Evolutionary conservation across 2,113 vertebrate genomes (phyloP).

Genomic region (Psammodynastes pulverulentus): DNA sequence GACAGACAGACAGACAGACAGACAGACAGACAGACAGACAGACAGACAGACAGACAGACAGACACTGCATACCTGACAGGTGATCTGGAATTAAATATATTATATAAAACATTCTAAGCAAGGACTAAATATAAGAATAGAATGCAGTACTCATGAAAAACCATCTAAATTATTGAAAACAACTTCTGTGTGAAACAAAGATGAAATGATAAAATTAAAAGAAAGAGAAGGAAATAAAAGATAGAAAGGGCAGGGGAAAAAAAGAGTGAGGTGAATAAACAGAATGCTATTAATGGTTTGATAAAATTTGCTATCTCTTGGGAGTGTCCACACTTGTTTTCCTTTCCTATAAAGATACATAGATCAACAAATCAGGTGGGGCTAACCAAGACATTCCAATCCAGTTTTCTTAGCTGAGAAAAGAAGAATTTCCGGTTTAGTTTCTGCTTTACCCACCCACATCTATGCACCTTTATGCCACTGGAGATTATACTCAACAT

Average conservation of each 20-base stretch:
- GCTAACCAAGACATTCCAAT: neutral
- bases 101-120: neutral
- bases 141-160: neutral
- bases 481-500: rapidly evolving
- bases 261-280: neutral
- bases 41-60: too few relatives aligned
- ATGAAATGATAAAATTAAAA: neutral
- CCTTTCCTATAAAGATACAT: slow-evolving; percentile 15
- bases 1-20: too few relatives aligned
- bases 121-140: neutral
- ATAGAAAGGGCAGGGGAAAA: neutral
- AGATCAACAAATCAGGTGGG: slow-evolving; percentile 44
- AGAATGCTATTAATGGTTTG: neutral
- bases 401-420: slow-evolving; percentile 30
- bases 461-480: neutral
- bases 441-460: neutral
- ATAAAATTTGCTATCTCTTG: slow-evolving; percentile 11
- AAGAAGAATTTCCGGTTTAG: slow-evolving; percentile 57
- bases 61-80: neutral
- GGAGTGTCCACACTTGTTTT: slow-evolving; percentile 46
- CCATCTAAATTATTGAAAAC: neutral
- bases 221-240: neutral
- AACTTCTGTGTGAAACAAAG: neutral
- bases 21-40: too few relatives aligned
- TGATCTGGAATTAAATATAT: neutral